A percentile compares a stretch with the other conserved stretches of the same genome.
Conservation (phyloP, 2,888 invertebrate species). For the Tetragonula carbonaria region DNA sequence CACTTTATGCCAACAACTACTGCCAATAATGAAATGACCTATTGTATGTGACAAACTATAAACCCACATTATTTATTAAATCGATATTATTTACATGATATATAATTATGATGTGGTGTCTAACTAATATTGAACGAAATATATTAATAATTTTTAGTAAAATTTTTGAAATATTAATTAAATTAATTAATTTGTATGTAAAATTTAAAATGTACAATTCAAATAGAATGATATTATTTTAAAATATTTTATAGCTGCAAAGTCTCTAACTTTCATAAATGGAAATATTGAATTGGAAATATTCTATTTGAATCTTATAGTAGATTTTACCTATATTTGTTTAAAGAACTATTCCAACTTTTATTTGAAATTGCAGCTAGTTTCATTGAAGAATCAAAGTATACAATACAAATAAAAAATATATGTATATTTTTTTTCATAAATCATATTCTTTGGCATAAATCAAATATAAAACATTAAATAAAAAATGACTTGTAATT, state of each 20-base stretch:
- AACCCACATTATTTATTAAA: background rate
- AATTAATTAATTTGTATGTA: background rate
- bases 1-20: constrained; percentile 52
- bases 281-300: background rate
- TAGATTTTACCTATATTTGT: background rate
- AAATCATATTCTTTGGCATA: background rate
- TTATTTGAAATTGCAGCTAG: background rate
- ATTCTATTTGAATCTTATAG: background rate
- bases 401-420: background rate
- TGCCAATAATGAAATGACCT: constrained; percentile 48
- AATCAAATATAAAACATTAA: background rate
- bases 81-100: background rate
- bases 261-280: background rate
- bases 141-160: background rate
- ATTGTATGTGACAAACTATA: constrained; percentile 20
- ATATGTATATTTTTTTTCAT: background rate
- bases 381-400: background rate
- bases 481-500: background rate
- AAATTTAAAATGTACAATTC: background rate
- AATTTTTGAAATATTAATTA: background rate
- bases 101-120: background rate
- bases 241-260: background rate
- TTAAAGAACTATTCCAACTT: background rate
- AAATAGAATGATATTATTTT: background rate
- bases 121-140: background rate